phyloP scores from a whole-genome alignment of 2,113 vertebrate species.

The Myotis yumanensis region DNA sequence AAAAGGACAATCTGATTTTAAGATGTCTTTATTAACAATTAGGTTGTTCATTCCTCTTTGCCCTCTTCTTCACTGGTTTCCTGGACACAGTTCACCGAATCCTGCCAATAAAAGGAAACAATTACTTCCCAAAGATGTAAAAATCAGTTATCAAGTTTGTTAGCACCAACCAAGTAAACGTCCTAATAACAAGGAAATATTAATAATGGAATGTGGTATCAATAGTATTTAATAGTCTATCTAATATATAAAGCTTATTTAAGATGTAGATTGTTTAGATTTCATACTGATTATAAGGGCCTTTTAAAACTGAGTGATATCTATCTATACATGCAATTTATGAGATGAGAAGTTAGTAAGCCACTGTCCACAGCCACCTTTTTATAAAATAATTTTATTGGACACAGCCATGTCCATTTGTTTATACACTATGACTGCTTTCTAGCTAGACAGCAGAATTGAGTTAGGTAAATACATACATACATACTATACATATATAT shows the following conservation, averaged over 20 bases:
- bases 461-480: not conserved
- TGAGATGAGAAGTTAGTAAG: not conserved
- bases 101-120: conserved; percentile 70
- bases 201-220: not conserved
- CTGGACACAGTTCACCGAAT: conserved; percentile 55
- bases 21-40: conserved; percentile 72
- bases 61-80: conserved; percentile 59
- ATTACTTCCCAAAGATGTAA: conserved; percentile 56
- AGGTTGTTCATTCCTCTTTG: conserved; percentile 40
- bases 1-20: conserved; percentile 14
- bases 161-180: not conserved
- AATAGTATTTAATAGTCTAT: not conserved
- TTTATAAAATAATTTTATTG: not conserved
- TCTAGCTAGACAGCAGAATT: not conserved
- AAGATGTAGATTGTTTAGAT: not conserved
- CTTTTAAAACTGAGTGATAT: not conserved
- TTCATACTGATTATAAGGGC: not conserved
- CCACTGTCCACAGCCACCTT: not conserved
- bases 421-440: not conserved
- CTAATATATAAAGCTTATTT: not conserved
- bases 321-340: not conserved
- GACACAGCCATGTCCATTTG: not conserved
- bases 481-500: not conserved
- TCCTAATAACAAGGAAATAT: not conserved
- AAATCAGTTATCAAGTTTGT: not conserved